Percentiles rank a stretch among this genome's conserved stretches.
Evolutionary conservation across 2,888 invertebrate species (phyloP).

Genomic region (Meganola albula): DNA sequence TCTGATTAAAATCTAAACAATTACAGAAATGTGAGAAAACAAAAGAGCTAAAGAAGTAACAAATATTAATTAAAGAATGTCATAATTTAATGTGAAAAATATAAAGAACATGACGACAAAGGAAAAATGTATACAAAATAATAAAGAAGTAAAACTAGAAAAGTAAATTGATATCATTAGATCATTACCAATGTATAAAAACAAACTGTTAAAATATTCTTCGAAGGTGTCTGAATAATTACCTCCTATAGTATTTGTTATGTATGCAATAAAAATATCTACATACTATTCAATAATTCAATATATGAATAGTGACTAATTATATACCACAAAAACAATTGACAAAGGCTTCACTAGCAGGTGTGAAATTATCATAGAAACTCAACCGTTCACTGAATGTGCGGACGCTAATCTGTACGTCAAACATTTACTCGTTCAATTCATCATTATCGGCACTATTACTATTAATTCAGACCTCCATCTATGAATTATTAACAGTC

Average conservation of each 20-base stretch:
- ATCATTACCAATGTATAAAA: too few relatives aligned
- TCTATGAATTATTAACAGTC: constrained; percentile 54
- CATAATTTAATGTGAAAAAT: too few relatives aligned
- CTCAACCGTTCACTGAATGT: constrained; percentile 10
- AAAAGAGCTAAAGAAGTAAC: constrained; percentile 14
- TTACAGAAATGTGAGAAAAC: constrained; percentile 25
- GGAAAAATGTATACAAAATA: too few relatives aligned
- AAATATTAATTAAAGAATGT: constrained; percentile 6
- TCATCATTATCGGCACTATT: constrained; percentile 54
- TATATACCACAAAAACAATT: constrained; percentile 17
- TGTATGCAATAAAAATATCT: too few relatives aligned
- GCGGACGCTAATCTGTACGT: constrained; percentile 43
- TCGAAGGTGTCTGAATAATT: too few relatives aligned
- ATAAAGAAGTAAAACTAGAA: too few relatives aligned
- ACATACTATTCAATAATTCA: constrained; percentile 4
- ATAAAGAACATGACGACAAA: too few relatives aligned
- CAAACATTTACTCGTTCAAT: constrained; percentile 46
- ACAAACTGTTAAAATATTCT: too few relatives aligned
- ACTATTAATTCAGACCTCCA: constrained; percentile 58
- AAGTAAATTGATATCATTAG: too few relatives aligned
- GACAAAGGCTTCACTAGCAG: constrained; percentile 35
- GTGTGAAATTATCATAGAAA: constrained; percentile 33
- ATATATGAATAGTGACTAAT: constrained; percentile 11
- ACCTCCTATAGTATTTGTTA: too few relatives aligned
- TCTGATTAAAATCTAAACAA: constrained; percentile 47